Evolutionary conservation across 1,140 invertebrate species (phyloP).

Genomic region (Archegozetes longisetosus): DNA sequence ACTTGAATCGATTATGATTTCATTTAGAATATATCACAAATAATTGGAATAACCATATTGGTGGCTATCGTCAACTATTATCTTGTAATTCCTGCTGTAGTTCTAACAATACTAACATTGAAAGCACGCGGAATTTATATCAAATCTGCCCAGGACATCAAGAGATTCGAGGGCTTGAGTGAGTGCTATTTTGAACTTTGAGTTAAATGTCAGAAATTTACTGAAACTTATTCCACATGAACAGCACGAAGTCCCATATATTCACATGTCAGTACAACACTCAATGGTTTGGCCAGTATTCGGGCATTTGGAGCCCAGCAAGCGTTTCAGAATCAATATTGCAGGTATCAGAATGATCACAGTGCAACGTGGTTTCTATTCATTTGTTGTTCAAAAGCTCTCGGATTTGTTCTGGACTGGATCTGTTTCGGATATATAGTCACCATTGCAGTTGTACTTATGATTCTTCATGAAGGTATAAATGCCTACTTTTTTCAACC

Average conservation of each 20-base stretch:
- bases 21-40: constrained; percentile 27
- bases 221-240: not conserved
- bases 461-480: constrained; percentile 1
- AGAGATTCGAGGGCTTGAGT: constrained; percentile 60
- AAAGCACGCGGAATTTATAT: constrained; percentile 50
- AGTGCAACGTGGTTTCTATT: constrained; percentile 53
- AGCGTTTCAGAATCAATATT: constrained; percentile 47
- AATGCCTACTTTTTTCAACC: not conserved
- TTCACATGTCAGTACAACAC: constrained; percentile 66
- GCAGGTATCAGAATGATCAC: constrained; percentile 42
- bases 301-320: constrained; percentile 54
- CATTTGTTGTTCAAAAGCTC: constrained; percentile 57
- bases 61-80: constrained; percentile 9
- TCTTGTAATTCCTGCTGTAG: constrained; percentile 47
- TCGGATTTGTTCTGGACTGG: constrained; percentile 62
- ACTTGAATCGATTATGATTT: constrained; percentile 55
- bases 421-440: constrained; percentile 7
- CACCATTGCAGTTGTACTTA: constrained; percentile 5
- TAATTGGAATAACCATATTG: constrained; percentile 4
- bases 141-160: constrained; percentile 62
- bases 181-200: not conserved
- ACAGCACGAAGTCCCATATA: constrained; percentile 48
- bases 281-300: constrained; percentile 77
- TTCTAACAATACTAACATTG: constrained; percentile 34
- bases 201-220: not conserved